Conservation (phyloP, 1,140 invertebrate species). For the Drosophila dunni region DNA sequence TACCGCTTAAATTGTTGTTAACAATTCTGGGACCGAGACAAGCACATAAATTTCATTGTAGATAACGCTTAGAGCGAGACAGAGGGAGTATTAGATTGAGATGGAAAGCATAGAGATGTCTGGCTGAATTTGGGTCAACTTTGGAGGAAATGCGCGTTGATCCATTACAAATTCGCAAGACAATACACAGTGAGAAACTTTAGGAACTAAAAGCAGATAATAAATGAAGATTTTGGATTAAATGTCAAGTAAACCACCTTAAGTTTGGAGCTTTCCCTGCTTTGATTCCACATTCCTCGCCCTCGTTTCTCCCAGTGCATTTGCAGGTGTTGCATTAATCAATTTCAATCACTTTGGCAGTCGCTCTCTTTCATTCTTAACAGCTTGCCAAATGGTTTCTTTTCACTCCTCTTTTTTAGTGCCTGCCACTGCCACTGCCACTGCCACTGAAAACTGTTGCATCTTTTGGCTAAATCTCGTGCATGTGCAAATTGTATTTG, state of each 20-base stretch:
- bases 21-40: conserved; percentile 56
- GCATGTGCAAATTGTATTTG: conserved; percentile 13
- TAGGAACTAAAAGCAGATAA: too few relatives aligned
- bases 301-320: conserved; percentile 17
- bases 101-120: conserved; percentile 10
- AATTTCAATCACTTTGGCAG: conserved; percentile 53
- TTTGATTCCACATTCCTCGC: too few relatives aligned
- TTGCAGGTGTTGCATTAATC: conserved; percentile 50
- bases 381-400: conserved; percentile 20
- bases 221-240: too few relatives aligned
- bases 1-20: conserved; percentile 67
- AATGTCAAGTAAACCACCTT: too few relatives aligned
- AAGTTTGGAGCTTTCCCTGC: background rate
- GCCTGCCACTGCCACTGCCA: conserved; percentile 13
- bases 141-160: conserved; percentile 33
- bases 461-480: conserved; percentile 24
- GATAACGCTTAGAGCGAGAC: background rate
- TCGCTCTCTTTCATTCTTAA: conserved; percentile 8
- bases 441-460: conserved; percentile 9
- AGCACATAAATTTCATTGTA: conserved; percentile 58
- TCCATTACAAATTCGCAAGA: conserved; percentile 28
- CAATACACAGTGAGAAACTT: conserved; percentile 14
- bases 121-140: conserved; percentile 45
- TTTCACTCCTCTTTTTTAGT: background rate
- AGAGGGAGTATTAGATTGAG: background rate